These are phyloP conservation scores for Cephalopholis sonnerati DNA, from an alignment of 2,113 vertebrate species.

Conservation along the genomic window DNA sequence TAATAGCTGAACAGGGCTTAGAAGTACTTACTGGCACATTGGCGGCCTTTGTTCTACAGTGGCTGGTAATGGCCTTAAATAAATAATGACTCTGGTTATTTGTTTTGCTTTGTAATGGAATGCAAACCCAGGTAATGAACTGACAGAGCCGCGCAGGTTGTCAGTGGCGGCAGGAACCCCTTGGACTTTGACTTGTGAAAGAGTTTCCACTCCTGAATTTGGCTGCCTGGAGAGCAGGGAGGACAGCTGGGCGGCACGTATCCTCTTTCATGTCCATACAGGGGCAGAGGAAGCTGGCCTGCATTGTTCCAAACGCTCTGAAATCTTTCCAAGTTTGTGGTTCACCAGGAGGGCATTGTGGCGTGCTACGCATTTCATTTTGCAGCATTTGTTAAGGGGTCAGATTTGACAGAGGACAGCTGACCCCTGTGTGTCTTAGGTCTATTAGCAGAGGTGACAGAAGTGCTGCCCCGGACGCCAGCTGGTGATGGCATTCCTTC, in stretches of 20 bases:
- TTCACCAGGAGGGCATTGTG: slow-evolving; percentile 16
- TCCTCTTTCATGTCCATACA: slow-evolving; percentile 53
- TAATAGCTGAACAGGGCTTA: slow-evolving; percentile 36
- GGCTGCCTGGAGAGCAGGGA: slow-evolving; percentile 20
- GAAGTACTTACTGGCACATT: slow-evolving; percentile 40
- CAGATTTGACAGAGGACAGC: slow-evolving; percentile 39
- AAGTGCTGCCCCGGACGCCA: slow-evolving; percentile 33
- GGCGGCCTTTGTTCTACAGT: slow-evolving; percentile 41
- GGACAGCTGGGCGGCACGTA: slow-evolving; percentile 41
- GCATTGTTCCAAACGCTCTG: slow-evolving; percentile 53
- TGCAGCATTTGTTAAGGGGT: slow-evolving; percentile 19
- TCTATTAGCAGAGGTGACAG: slow-evolving; percentile 51
- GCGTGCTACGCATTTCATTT: slow-evolving; percentile 29
- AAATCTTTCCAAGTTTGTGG: slow-evolving; percentile 42
- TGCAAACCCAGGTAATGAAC: slow-evolving; percentile 59
- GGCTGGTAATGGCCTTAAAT: slow-evolving; percentile 62
- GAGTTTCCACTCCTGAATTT: slow-evolving; percentile 58
- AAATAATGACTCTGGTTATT: slow-evolving; percentile 69
- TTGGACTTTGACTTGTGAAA: slow-evolving; percentile 48
- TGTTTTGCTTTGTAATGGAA: slow-evolving; percentile 68
- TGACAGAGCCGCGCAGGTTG: slow-evolving; percentile 46
- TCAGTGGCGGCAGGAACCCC: slow-evolving; percentile 40
- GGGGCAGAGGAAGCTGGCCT: slow-evolving; percentile 42
- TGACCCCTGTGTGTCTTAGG: slow-evolving; percentile 43
- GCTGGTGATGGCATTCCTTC: slow-evolving; percentile 42